A percentile compares a stretch with the other conserved stretches of the same genome.
Conservation (phyloP, 2,888 invertebrate genomes). For the Corbicula japonica region DNA sequence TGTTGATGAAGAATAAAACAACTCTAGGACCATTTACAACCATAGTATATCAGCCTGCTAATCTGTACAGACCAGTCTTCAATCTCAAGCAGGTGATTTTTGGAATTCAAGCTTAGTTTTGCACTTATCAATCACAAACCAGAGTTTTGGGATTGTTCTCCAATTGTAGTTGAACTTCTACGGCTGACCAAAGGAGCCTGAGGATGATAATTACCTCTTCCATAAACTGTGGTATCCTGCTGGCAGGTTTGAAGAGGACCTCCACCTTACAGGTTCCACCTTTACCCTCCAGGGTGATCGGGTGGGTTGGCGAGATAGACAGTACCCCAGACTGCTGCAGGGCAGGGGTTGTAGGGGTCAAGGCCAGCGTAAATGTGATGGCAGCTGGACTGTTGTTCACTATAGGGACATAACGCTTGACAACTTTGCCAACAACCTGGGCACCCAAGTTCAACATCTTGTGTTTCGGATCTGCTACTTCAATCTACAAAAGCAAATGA, state of each 20-base stretch:
- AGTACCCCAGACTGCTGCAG: constrained; percentile 82
- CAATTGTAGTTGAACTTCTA: no score
- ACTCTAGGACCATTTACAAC: no score
- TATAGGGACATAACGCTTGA: constrained; percentile 83
- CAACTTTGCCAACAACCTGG: constrained; percentile 81
- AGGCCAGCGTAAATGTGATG: constrained; percentile 84
- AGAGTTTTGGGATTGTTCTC: no score
- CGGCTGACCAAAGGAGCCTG: no score
- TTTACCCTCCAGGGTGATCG: constrained; percentile 81
- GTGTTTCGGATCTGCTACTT: constrained; percentile 84
- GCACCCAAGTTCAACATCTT: constrained; percentile 85
- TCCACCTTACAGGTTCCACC: constrained; percentile 84
- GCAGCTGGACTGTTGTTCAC: constrained; percentile 86
- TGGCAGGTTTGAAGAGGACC: constrained; percentile 83
- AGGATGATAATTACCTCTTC: constrained; percentile 86
- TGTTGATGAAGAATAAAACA: no score
- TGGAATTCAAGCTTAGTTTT: no score
- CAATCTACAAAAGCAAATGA: constrained; percentile 77
- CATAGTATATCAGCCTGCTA: no score
- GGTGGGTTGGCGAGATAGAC: constrained; percentile 78
- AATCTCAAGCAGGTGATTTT: no score
- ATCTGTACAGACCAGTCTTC: no score
- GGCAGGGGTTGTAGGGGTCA: constrained; percentile 80
- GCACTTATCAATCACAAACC: no score
- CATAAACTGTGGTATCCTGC: constrained; percentile 84